Conservation (phyloP, 2,113 vertebrate species). For the Archilochus colubris region DNA sequence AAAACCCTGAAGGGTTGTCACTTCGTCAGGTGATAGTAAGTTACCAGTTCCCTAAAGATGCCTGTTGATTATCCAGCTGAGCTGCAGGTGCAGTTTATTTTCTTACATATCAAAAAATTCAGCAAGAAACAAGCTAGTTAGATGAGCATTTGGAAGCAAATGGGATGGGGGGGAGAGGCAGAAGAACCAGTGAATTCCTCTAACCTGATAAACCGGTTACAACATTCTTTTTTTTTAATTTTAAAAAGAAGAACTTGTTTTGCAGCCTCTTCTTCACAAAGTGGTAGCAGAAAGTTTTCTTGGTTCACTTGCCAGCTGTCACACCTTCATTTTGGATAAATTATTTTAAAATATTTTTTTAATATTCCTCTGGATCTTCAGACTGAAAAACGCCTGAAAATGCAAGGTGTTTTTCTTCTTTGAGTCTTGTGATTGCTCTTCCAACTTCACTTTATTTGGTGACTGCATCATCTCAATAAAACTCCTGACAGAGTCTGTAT, state of each 20-base stretch:
- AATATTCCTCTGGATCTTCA: not conserved
- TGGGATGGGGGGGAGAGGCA: not conserved
- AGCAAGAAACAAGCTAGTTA: slow-evolving; percentile 16
- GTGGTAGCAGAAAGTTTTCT: not conserved
- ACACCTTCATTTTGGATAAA: not conserved
- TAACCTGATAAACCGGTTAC: slow-evolving; percentile 64
- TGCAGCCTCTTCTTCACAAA: slow-evolving; percentile 26
- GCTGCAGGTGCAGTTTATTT: slow-evolving; percentile 18
- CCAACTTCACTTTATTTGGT: not conserved
- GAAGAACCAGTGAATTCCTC: slow-evolving; percentile 39
- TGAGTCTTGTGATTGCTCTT: not conserved
- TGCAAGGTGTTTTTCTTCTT: not conserved
- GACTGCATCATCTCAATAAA: not conserved
- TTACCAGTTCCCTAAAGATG: not conserved
- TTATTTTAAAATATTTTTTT: not conserved
- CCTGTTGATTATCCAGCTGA: not conserved
- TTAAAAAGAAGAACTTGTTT: slow-evolving; percentile 55
- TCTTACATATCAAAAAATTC: not conserved
- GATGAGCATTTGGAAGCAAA: not conserved
- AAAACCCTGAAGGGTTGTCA: not conserved
- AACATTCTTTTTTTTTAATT: not conserved
- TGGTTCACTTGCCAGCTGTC: not conserved
- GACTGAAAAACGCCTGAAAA: not conserved
- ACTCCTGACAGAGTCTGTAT: not conserved
- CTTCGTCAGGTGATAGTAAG: not conserved